A percentile compares a stretch with the other conserved stretches of the same genome.
Conservation (phyloP, 2,888 invertebrate species). For the Leptopilina syphax region DNA sequence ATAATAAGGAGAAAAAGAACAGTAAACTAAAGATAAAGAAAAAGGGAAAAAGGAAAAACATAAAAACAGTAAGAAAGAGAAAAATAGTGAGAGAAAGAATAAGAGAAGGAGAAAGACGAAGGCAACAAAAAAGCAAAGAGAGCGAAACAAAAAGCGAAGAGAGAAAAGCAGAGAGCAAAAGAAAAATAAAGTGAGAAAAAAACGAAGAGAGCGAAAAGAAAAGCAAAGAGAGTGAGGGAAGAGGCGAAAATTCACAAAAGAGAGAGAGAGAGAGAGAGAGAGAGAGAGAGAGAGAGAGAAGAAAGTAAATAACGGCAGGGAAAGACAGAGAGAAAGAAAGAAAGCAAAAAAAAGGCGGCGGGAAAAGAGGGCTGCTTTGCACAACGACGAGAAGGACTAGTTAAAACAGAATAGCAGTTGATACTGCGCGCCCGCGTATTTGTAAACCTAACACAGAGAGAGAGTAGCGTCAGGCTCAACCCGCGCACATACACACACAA, state of each 20-base stretch:
- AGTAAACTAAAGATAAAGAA: too few species aligned
- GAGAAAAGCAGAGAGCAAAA: too few species aligned
- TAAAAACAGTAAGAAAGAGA: too few species aligned
- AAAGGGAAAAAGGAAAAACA: neutral
- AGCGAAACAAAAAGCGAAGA: too few species aligned
- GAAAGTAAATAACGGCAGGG: conserved; percentile 46
- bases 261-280: conserved; percentile 40
- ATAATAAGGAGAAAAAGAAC: too few species aligned
- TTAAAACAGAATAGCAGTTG: conserved; percentile 49
- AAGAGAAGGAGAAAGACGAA: too few species aligned
- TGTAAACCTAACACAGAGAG: conserved; percentile 42
- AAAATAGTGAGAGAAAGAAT: neutral
- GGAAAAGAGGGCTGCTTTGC: conserved; percentile 39
- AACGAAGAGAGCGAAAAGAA: too few species aligned
- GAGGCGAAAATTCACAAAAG: conserved; percentile 35
- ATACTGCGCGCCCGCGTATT: conserved; percentile 46
- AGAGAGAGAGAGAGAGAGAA: neutral
- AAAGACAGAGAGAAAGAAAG: conserved; percentile 44
- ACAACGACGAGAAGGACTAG: conserved; percentile 37
- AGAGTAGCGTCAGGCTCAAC: conserved; percentile 8
- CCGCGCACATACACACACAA: conserved; percentile 49
- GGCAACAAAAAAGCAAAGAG: too few species aligned
- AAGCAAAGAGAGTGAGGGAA: neutral
- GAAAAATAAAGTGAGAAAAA: too few species aligned
- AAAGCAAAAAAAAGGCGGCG: conserved; percentile 38